These are phyloP conservation scores for Hipparchia sbordonii DNA, from an alignment of 2,888 invertebrate genomes.

Conservation along the genomic window DNA sequence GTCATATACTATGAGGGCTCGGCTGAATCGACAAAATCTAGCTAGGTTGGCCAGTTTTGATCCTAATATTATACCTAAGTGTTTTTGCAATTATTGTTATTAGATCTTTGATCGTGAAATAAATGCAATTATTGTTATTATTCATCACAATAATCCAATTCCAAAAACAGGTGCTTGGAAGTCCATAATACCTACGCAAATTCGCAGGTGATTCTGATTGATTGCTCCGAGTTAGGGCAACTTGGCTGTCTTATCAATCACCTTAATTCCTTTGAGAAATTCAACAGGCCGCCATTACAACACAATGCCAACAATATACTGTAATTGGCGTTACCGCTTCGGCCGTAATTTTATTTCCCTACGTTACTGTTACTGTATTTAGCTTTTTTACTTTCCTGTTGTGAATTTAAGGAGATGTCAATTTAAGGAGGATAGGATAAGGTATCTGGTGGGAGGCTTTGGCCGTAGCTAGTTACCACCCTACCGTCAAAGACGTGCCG, in stretches of 20 bases:
- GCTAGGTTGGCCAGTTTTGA: too few species aligned
- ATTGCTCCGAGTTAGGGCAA: conserved; percentile 11
- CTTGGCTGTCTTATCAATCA: conserved; percentile 24
- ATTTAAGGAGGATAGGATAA: too few species aligned
- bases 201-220: conserved; percentile 14
- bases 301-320: conserved; percentile 2
- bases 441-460: too few species aligned
- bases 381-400: not conserved
- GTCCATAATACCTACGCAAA: conserved; percentile 7
- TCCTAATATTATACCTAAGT: too few species aligned
- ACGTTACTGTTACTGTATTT: not conserved
- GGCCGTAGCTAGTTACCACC: too few species aligned
- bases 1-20: too few species aligned
- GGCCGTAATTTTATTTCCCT: not conserved
- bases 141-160: not conserved
- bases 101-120: too few species aligned
- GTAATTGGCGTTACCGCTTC: conserved; percentile 10
- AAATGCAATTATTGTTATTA: too few species aligned
- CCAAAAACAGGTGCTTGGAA: not conserved
- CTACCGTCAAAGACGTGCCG: too few species aligned
- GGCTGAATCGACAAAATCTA: too few species aligned
- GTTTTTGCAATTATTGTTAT: too few species aligned
- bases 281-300: conserved; percentile 17
- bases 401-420: too few species aligned
- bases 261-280: conserved; percentile 19